These are phyloP conservation scores for Pterobdella sp. DNA, from an alignment of 2,888 invertebrate species.

Conservation along the genomic window DNA sequence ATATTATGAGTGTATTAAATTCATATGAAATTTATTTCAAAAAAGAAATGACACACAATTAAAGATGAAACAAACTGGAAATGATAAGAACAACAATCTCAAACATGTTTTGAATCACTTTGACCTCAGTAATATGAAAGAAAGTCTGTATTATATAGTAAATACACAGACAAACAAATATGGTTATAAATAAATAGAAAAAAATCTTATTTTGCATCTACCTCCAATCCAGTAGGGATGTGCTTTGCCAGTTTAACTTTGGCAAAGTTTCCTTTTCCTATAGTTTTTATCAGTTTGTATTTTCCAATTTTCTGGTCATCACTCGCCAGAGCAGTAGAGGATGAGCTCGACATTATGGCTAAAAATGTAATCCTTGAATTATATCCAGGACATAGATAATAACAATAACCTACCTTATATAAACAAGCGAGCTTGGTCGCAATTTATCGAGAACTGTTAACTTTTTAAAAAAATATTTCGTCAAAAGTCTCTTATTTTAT, in stretches of 20 bases:
- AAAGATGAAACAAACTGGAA: no score
- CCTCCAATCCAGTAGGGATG: constrained; percentile 98
- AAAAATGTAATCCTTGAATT: no score
- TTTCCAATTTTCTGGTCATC: constrained; percentile 67
- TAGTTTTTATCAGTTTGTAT: constrained; percentile 97
- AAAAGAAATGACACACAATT: no score
- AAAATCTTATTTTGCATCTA: no score
- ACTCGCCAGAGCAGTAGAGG: constrained; percentile 60
- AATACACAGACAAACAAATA: no score
- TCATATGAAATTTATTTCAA: no score
- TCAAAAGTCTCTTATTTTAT: background rate
- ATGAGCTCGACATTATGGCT: constrained; percentile 38
- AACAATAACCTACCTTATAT: background rate
- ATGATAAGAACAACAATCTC: no score
- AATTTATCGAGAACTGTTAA: background rate
- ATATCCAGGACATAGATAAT: background rate
- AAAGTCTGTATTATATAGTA: no score
- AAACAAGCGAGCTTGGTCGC: background rate
- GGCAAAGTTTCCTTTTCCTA: constrained; percentile 98
- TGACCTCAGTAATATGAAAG: no score
- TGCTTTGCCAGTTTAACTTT: constrained; percentile 97
- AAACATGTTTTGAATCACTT: no score
- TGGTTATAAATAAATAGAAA: no score
- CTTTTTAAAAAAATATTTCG: background rate
- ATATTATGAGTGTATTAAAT: no score